Base-by-base conservation (phyloP, 2,113 vertebrate genomes). In the Syngnathus floridae region DNA sequence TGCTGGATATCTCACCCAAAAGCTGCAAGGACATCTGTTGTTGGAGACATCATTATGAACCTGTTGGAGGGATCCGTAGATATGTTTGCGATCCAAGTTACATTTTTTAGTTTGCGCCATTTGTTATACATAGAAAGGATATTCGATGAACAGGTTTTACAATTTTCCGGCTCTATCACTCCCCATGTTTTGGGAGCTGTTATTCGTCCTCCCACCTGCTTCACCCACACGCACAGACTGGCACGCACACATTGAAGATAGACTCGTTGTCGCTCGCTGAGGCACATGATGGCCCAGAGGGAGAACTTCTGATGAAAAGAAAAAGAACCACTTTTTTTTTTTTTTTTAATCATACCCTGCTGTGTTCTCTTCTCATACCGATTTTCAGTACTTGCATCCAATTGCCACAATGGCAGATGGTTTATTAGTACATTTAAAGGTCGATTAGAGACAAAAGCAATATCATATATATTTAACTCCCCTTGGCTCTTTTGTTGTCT, bases 161-260 rank as follows among this genome's bases (percentile, higher is more conserved):
- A 61, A 73, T 56, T 14, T 31, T 79, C 60, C 37, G 65, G 63
- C 63, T 83, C 59, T 59, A 52, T 73, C 56, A 3, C 65, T 81
- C 64, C 41, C 66, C 65, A 61, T 31, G 48, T 58, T 59, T 73
- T 69, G 8, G 38, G 80, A 84, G 78, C 82, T 85, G 81, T 60
- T 68, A 73, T 76, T 74, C 79, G 62, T 74, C 82, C 78, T 88
- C 84, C 81, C 84, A 86, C 85, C 75, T 81, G 73, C 69, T 83
- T 86, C 84, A 84, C 84, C 84, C 84, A 88, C 82, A 83, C 78
- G 61, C 45, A 60, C 75, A 83, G 70, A 75, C 84, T 77, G 61
- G 75, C 81, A 82, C 77, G 62, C 67, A 40, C 76, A 82, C 72
- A 76, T 19, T 45, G 43, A 38, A 14, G 11, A 49, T 82, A 76